Evolutionary conservation across 2,888 invertebrate genomes (phyloP), one percentile per base, ranked within the genome.

Genomic region (Fissipunctia ypsillon): DNA sequence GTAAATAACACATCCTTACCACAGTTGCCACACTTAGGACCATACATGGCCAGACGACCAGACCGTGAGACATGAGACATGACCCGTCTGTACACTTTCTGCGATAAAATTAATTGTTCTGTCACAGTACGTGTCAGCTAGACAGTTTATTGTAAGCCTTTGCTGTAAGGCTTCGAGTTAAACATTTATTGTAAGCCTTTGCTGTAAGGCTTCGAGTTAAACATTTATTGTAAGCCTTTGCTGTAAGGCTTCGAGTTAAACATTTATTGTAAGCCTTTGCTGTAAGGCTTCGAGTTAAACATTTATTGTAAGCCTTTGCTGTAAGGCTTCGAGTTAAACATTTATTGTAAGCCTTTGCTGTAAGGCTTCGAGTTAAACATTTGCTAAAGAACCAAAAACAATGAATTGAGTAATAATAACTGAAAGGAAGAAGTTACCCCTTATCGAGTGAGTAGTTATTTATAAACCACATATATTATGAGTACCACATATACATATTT

Each of bases 1-100:
- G 98, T 98, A 96, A 87, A 35, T 14, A 52, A 7, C 35, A 28
- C 31, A 3, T n/a, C 16, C 52, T 16, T 25, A 25, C 43, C 45
- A 48, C 31, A 19, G 22, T 25, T 9, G n/a, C 28, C 35, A 43
- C 38, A 16, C 1, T 28, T n/a, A n/a, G n/a, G n/a, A n/a, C n/a
- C n/a, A n/a, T n/a, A 9, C 2, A 12, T 25, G n/a, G 12, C n/a
- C 19, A 54, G 16, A 31, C 31, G 9, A 38, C 4, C n/a, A n/a
- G n/a, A 60, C n/a, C n/a, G 4, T 2, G 25, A 41, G 14, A 43
- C 31, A 3, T 22, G 50, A 4, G 28, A 43, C 31, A 41, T 12
- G 56, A 28, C 25, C 31, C 10, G 19, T 22, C 16, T 54, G 35
- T 28, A 25, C 16, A 76, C 35, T 43, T 56, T 76, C n/a, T 48